Base-by-base conservation (phyloP, 1,140 invertebrate genomes). In the Anthonomus grandis region DNA sequence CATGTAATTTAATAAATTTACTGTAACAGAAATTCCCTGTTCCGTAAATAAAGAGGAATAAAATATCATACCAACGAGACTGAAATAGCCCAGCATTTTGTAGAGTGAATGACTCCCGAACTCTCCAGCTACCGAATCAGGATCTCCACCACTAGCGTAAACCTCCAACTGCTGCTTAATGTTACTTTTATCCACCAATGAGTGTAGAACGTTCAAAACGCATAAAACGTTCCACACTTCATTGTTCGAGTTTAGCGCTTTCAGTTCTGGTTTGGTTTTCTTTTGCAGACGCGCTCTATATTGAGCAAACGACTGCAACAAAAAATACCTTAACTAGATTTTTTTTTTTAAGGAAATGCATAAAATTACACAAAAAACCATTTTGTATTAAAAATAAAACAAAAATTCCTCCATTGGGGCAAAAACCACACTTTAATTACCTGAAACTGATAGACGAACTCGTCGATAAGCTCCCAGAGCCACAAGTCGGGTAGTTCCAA, bases 391-490 rank as follows among this genome's bases (percentile, higher is more conserved):
- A n/a, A n/a, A n/a, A n/a, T n/a, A n/a, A n/a, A n/a, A n/a, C n/a
- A n/a, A n/a, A n/a, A n/a, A n/a, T n/a, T n/a, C 2, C 10, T 2
- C 31, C 31, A 8, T 41, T 41, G 10, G 38, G 1, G 17, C 38
- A 13, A 10, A 41, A 41, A 13, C 9, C 12, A n/a, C n/a, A 17
- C 38, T 41, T 12, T 3, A 22, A 12, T 41, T 31, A 52, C 38
- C 76, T 96, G 93, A 75, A 98, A 99, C 78, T 97, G 89, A 64
- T 93, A 93, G 6, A 91, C 86, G 77, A 93, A 92, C 73, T 99
- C 97, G 79, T 99, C 97, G 69, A 99, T 94, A 15, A 99, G 86
- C 73, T 99, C 97, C 97, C 97, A 99, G 3, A 99, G 77, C 97
- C 97, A 99, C 67, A 98, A 90, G 75, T 99, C 97, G 4, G 97